Evolutionary conservation across 2,888 invertebrate species (phyloP), one percentile per base, ranked within the genome.

Genomic region (Sclerodermus sp.): DNA sequence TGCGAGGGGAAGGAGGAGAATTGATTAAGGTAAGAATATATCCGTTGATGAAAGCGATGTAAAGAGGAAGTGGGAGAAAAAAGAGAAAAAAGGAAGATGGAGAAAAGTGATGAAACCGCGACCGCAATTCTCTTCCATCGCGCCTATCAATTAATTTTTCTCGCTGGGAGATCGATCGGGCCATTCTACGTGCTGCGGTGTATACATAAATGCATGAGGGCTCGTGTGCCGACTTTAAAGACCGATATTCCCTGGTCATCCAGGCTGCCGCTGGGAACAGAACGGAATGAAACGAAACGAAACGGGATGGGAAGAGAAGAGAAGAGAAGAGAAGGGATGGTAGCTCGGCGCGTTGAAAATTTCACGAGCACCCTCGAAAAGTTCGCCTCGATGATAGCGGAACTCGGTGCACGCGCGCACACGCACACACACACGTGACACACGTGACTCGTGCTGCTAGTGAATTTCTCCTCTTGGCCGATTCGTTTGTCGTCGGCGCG

Each of bases 201-300:
- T 46, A 68, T 68, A 61, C 66, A 68, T 68, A 67, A 68, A 68
- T 67, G 63, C 56, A 68, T 67, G 64, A 66, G 51, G 39, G 12
- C 42, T 52, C 45, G 44, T 48, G 53, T 51, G 57, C 45, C 56
- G 62, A 64, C 59, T 67, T 67, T 66, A 63, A 64, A 67, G 59
- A 55, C 58, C 61, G 62, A 62, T 66, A 62, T 62, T 59, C 58
- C 47, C 47, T 47, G 51, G 57, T 51, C 54, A 12, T 4, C 12
- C 4, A 4, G 34, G 10, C 2, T 34, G 34, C 12, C 23, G 8
- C 4, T 8, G 23, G 23, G 3, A 8, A 23, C 6, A 34, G 34
- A n/a, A 12, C 34, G 4, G 10, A 13, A 30, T 6, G 6, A 10
- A 30, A 9, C 6, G 30, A 30, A 10, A 30, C 8, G 10, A 30